Base-by-base conservation (phyloP, 2,113 vertebrate species). In the Bos indicus region DNA sequence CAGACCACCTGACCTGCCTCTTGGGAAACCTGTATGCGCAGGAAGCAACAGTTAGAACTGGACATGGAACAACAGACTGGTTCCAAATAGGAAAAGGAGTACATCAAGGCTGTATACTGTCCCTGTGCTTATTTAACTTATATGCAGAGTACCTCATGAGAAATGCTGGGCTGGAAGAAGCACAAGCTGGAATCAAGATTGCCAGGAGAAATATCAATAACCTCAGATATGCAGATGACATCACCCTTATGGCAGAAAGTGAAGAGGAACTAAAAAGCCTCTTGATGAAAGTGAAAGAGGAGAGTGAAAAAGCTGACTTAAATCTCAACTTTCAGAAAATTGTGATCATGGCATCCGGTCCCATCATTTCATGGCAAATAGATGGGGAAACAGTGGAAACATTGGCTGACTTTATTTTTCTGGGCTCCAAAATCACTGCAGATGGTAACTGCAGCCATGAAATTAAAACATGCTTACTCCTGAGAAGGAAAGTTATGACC, bases 301-400 rank as follows among this genome's bases (percentile, higher is more conserved):
- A n/a, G 62, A n/a, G 33, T n/a, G 15, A 64, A n/a, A 64, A 64
- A 17, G 33, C 17, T 64, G 62, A 15, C 15, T 64, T n/a, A 64
- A 64, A n/a, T 0, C 3, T 64, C 62, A 64, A n/a, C 62, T n/a
- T 64, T n/a, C 30, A 64, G 33, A 17, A 64, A 64, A 64, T 30
- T 17, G 3, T 17, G 30, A n/a, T 1, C 62, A n/a, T 64, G 62
- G 33, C 62, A 17, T n/a, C 33, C 0, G 0, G 30, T 64, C 15
- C 62, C 15, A 64, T 17, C 62, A 64, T 2, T 9, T 64, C 62
- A n/a, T n/a, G 62, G 62, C 3, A 64, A 64, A n/a, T 17, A 64
- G 30, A 64, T 64, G 33, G 7, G 33, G 33, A 64, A 64, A 64
- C 62, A 33, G 30, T 64, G 15, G 14, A 64, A 64, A 64, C 15